Evolutionary conservation across 2,888 invertebrate genomes (phyloP).

Genomic region (Argynnis bischoffii): DNA sequence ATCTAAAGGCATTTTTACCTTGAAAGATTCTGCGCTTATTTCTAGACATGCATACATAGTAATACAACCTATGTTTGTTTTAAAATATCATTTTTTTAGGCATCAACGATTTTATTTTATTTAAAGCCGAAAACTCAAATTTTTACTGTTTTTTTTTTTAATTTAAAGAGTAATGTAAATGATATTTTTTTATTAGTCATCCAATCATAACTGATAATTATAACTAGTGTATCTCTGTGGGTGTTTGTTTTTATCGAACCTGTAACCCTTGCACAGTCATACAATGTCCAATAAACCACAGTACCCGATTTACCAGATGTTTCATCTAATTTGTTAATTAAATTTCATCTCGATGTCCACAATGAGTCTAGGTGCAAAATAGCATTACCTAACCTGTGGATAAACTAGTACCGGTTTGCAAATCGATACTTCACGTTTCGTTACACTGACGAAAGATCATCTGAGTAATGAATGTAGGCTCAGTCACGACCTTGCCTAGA

Average conservation of each 20-base stretch:
- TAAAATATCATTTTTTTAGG: no score
- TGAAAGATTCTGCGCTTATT: background rate
- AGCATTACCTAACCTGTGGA: conserved; percentile 19
- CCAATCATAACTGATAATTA: no score
- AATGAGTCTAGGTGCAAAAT: conserved; percentile 7
- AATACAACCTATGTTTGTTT: background rate
- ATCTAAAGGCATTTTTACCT: conserved; percentile 13
- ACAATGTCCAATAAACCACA: background rate
- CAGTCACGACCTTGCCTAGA: conserved; percentile 11
- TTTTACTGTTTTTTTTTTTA: no score
- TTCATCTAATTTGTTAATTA: background rate
- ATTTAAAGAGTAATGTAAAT: no score
- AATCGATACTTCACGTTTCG: conserved; percentile 20
- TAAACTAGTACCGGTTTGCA: conserved; percentile 19
- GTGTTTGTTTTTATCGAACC: background rate
- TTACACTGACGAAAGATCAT: conserved; percentile 12
- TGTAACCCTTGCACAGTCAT: background rate
- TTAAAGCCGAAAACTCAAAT: no score
- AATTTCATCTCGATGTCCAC: background rate
- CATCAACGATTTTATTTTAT: no score
- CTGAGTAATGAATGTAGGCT: conserved; percentile 7
- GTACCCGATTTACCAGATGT: background rate
- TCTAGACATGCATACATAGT: background rate
- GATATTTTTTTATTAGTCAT: no score
- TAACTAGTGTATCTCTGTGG: background rate